A percentile compares a stretch with the other conserved stretches of the same genome.
Evolutionary conservation across 2,797 vertebrate genomes (phyloP).

Genomic region (Micrastur ruficollis): DNA sequence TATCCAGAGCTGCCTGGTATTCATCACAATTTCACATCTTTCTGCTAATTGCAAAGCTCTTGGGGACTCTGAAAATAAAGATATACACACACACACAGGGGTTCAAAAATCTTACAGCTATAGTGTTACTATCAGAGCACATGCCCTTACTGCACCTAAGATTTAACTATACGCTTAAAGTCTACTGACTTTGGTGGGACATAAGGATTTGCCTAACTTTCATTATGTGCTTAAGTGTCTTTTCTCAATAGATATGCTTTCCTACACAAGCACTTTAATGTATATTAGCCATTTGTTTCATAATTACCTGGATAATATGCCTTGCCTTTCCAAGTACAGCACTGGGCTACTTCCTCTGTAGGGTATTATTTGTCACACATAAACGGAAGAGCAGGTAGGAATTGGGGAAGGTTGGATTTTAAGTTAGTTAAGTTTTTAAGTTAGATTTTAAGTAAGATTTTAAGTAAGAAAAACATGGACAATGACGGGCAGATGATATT

Average conservation of each 20-base stretch:
- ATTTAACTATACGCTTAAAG: not conserved
- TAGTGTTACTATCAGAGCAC: not conserved
- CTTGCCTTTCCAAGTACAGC: not conserved
- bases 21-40: not conserved
- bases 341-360: not conserved
- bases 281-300: not conserved
- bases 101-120: not conserved
- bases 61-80: not conserved
- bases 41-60: not conserved
- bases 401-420: not conserved
- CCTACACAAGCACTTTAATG: not conserved
- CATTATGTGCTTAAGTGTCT: not conserved
- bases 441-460: not conserved
- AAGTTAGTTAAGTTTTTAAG: no score
- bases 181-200: not conserved
- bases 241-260: not conserved
- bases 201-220: not conserved
- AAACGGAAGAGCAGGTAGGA: not conserved
- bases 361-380: not conserved
- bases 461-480: not conserved
- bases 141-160: not conserved
- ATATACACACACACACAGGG: not conserved
- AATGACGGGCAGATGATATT: not conserved
- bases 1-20: not conserved
- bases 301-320: not conserved